Percentiles rank a stretch among this genome's conserved stretches.
phyloP scores from a whole-genome alignment of 92 coral and sea anemone genomes.

The Paramuricea clavata region DNA sequence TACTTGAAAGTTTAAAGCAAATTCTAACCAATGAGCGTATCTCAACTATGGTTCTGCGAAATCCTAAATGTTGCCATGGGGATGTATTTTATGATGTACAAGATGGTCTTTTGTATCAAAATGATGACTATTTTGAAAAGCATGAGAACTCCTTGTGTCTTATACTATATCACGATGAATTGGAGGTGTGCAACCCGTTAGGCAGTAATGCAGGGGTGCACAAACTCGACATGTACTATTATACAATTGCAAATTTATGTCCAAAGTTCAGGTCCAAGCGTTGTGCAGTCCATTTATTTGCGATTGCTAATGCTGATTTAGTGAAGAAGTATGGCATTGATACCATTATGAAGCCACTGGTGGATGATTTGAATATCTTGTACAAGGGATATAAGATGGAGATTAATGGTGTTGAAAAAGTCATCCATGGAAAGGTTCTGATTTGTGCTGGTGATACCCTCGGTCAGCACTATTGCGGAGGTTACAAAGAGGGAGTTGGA shows the following conservation, averaged over 20 bases:
- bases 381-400: background rate
- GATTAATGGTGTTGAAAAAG: slow-evolving; percentile 6
- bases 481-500: slow-evolving; percentile 31
- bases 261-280: slow-evolving; percentile 37
- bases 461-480: slow-evolving; percentile 34
- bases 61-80: slow-evolving; percentile 1
- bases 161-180: slow-evolving; percentile 24
- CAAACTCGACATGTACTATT: slow-evolving; percentile 43
- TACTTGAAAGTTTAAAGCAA: slow-evolving; percentile 36
- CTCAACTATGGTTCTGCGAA: slow-evolving; percentile 3
- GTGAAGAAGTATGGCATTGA: slow-evolving; percentile 40
- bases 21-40: slow-evolving; percentile 25
- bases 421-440: slow-evolving; percentile 1
- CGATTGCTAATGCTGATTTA: slow-evolving; percentile 38
- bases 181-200: slow-evolving; percentile 31
- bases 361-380: slow-evolving; percentile 10
- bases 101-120: slow-evolving; percentile 25
- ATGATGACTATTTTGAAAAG: slow-evolving; percentile 22
- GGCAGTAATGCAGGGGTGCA: slow-evolving; percentile 37
- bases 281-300: slow-evolving; percentile 36
- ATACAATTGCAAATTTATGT: slow-evolving; percentile 21
- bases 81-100: slow-evolving; percentile 35
- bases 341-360: slow-evolving; percentile 34
- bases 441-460: slow-evolving; percentile 35
- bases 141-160: slow-evolving; percentile 14